phyloP scores from a whole-genome alignment of 2,888 invertebrate species.

The Apodemia duryi region DNA sequence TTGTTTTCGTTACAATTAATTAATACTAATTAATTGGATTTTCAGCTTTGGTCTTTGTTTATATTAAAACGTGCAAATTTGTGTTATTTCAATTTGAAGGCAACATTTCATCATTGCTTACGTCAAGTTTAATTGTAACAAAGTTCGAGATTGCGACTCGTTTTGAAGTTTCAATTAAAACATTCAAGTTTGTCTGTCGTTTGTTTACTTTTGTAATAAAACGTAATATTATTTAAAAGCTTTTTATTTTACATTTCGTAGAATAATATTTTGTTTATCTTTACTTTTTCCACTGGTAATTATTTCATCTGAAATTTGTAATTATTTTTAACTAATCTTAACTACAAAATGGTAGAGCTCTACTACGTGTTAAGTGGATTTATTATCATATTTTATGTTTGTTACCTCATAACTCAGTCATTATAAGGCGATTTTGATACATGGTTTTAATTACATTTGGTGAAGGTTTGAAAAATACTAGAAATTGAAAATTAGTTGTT shows the following conservation, averaged over 20 bases:
- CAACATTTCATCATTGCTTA: slow-evolving; percentile 14
- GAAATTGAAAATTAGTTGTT: too few relatives aligned
- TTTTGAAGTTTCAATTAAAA: slow-evolving; percentile 47
- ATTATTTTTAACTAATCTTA: too few relatives aligned
- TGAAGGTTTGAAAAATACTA: too few relatives aligned
- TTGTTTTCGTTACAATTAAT: too few relatives aligned
- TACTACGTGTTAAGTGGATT: too few relatives aligned
- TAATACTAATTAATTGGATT: slow-evolving; percentile 3
- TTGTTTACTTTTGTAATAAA: slow-evolving; percentile 7
- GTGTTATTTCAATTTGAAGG: slow-evolving; percentile 8
- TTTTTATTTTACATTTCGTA: background rate
- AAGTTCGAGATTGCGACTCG: slow-evolving; percentile 30
- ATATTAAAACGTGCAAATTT: slow-evolving; percentile 11
- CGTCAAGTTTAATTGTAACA: slow-evolving; percentile 37
- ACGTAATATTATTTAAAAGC: slow-evolving; percentile 6
- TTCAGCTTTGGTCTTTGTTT: background rate
- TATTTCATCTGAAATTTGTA: too few relatives aligned
- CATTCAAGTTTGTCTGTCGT: slow-evolving; percentile 27
- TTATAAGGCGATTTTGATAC: too few relatives aligned
- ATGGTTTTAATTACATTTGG: too few relatives aligned
- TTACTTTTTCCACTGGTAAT: too few relatives aligned
- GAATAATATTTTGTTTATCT: background rate
- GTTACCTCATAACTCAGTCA: too few relatives aligned
- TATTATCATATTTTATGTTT: too few relatives aligned
- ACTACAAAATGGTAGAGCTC: too few relatives aligned